Evolutionary conservation across 1,140 invertebrate genomes (phyloP), one percentile per base, ranked within the genome.

Genomic region (Rhynchophorus ferrugineus): DNA sequence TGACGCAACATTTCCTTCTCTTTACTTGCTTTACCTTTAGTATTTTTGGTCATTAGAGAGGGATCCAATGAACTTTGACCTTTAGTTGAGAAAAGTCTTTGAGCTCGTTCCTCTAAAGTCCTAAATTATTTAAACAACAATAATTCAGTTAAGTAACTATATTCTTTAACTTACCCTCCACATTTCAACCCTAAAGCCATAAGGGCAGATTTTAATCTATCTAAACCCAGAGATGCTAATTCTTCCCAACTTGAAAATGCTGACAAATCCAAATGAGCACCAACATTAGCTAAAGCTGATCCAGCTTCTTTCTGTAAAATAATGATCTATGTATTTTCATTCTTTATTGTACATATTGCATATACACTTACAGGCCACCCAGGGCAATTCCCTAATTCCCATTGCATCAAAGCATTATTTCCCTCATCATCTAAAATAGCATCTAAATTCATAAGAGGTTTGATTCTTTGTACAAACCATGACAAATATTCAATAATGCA

Each of bases 211-310:
- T 99, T 99, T 1, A 99, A 77, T 68, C 96, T 82, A 77, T 99
- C 96, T 56, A 98, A 71, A 34, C 96, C 97, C 3, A 99, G 73
- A 5, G 94, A 96, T 2, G 93, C 93, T 50, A 98, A 72, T 73
- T 99, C 96, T 73, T 98, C 94, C 84, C 89, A 91, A n/a, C 91
- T 95, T 0, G 88, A 91, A 71, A 98, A 99, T 0, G 92, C 92
- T 7, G 92, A 95, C 1, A 99, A 72, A 73, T 99, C 96, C 39
- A 99, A 79, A 75, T 96, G 92, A 13, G 95, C 95, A 50, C 94
- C 95, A 8, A 92, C 81, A 68, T 92, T 89, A 1, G 89, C 87
- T 47, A 98, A 71, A 14, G 92, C 93, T 62, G 91, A 90, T 48
- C 90, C 89, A 7, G 91, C 87, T 73, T 97, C 93, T 84, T 98